Base-by-base conservation (phyloP, 2,797 vertebrate genomes). In the Pangasius larnaudii region DNA sequence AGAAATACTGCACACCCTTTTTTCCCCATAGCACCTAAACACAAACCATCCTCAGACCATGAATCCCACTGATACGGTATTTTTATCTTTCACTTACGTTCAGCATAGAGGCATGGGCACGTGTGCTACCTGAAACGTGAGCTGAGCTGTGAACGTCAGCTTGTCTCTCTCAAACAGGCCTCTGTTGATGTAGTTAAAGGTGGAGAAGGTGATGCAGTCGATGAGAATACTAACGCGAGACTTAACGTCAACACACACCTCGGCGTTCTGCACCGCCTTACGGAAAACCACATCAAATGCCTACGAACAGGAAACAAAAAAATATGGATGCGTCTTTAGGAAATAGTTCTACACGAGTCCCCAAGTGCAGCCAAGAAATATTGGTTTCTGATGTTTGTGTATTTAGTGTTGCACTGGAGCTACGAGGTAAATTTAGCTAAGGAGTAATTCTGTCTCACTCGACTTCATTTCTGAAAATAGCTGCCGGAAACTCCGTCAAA, bases 201-300 rank as follows among this genome's bases (percentile, higher is more conserved):
- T 92, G 88, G 96, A 96, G 94, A 93, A 95, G 87, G 96, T 96
- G 87, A 97, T 88, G 16, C 93, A 90, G 93, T 96, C 91, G 3
- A 96, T 95, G 3, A 93, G 94, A 0, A 91, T 96, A 94, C 94
- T 95, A 5, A 97, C 96, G 61, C 95, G 93, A 82, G 87, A 93
- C 88, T 89, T 94, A 85, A 95, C 89, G 8, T 96, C 95, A 85
- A 93, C 91, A 58, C 94, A 95, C 65, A 91, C 91, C 90, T 96
- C 96, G 2, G 95, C 94, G 89, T 90, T 89, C 83, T 91, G 94
- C 91, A 95, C 94, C 16, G 96, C 96, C 84, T 96, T 98, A 93
- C 97, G 96, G 94, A 97, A 97, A 91, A 96, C 96, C 81, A 94
- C 92, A 10, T 96, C 96, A 92, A 97, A 97, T 53, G 96, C 96